Percentiles rank a stretch among this genome's conserved stretches.
Conservation (phyloP, 1,140 invertebrate genomes). For the Asobara japonica region DNA sequence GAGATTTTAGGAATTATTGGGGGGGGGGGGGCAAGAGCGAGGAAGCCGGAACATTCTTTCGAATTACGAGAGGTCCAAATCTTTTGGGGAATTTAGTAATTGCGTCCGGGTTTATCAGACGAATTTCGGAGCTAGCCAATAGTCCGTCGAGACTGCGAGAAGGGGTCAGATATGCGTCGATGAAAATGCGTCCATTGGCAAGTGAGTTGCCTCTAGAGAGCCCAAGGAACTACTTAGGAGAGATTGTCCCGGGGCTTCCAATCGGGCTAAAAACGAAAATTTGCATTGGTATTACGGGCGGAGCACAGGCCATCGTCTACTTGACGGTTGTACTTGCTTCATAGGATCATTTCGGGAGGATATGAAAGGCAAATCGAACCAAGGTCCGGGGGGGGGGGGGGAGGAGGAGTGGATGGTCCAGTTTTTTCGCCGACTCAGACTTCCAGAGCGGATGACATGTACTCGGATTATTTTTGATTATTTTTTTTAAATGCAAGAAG, state of each 20-base stretch:
- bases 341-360: not conserved
- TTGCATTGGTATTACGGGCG: slow-evolving; percentile 21
- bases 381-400: not conserved
- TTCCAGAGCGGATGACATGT: too few relatives aligned
- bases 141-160: slow-evolving; percentile 16
- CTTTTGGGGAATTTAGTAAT: too few relatives aligned
- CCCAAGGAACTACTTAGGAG: slow-evolving; percentile 23
- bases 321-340: not conserved
- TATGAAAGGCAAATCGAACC: not conserved
- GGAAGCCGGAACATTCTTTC: too few relatives aligned
- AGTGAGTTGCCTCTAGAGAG: not conserved
- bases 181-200: not conserved
- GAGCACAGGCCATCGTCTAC: not conserved
- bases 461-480: not conserved
- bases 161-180: not conserved
- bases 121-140: not conserved
- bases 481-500: too few relatives aligned
- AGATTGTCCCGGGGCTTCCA: slow-evolving; percentile 23
- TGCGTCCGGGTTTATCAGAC: too few relatives aligned
- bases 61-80: too few relatives aligned
- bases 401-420: too few relatives aligned
- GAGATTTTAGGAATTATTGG: too few relatives aligned
- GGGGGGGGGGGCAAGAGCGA: too few relatives aligned
- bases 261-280: slow-evolving; percentile 28
- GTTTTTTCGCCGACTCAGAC: not conserved